Percentiles rank a stretch among this genome's conserved stretches.
phyloP scores from a whole-genome alignment of 2,113 vertebrate species.

The Brienomyrus brachyistius region DNA sequence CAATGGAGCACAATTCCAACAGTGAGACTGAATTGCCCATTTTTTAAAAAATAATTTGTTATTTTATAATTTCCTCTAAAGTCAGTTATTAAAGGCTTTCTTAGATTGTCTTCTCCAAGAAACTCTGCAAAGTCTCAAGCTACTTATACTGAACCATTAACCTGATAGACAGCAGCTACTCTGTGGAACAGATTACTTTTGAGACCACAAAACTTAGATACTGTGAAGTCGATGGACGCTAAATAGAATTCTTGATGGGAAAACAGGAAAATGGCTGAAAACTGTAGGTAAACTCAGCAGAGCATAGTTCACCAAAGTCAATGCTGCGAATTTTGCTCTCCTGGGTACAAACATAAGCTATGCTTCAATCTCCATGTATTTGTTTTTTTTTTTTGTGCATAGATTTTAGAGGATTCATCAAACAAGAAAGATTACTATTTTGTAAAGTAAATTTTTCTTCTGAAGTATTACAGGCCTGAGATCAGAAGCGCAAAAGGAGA shows the following conservation, averaged over 20 bases:
- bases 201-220: background rate
- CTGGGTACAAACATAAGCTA: background rate
- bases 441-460: background rate
- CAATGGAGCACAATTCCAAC: background rate
- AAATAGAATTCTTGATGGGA: background rate
- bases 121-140: background rate
- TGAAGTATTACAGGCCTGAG: background rate
- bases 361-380: background rate
- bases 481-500: background rate
- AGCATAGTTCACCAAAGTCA: background rate
- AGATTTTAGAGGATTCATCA: background rate
- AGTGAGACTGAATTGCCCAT: background rate
- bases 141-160: background rate
- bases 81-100: background rate
- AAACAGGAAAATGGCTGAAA: background rate
- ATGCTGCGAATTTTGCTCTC: background rate
- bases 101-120: background rate
- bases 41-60: background rate
- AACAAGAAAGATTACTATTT: background rate
- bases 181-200: slow-evolving; percentile 15
- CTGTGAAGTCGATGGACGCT: background rate
- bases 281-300: background rate
- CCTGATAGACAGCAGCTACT: background rate
- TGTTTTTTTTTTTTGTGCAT: background rate
- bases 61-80: background rate